Percentiles rank a stretch among this genome's conserved stretches.
Conservation (phyloP, 2,888 invertebrate genomes). For the Latheticus oryzae region DNA sequence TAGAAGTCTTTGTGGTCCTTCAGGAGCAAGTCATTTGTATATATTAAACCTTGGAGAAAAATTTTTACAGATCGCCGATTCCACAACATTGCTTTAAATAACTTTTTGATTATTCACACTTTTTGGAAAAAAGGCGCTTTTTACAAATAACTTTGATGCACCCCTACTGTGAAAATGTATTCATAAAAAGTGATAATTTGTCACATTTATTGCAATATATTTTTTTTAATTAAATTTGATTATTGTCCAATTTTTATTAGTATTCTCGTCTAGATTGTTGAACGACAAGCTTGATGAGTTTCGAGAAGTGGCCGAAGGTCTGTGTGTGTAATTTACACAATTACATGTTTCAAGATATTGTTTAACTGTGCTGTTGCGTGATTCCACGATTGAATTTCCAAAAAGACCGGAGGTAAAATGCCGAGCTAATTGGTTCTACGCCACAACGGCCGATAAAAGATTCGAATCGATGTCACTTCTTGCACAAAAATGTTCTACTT, state of each 20-base stretch:
- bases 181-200: too few relatives aligned
- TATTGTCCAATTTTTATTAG: too few relatives aligned
- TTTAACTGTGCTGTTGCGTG: constrained; percentile 37
- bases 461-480: constrained; percentile 25
- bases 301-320: constrained; percentile 29
- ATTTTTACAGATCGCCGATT: constrained; percentile 19
- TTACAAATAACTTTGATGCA: too few relatives aligned
- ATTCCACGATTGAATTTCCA: constrained; percentile 28
- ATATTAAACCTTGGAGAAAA: constrained; percentile 22
- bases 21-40: constrained; percentile 33
- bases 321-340: constrained; percentile 28
- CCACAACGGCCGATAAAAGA: constrained; percentile 17
- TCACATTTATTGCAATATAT: too few relatives aligned
- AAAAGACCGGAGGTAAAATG: constrained; percentile 36
- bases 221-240: constrained; percentile 7
- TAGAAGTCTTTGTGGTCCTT: constrained; percentile 30
- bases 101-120: too few relatives aligned
- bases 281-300: constrained; percentile 30
- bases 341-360: constrained; percentile 33
- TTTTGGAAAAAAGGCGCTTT: too few relatives aligned
- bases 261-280: constrained; percentile 10
- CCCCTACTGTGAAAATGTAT: too few relatives aligned
- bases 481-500: constrained; percentile 25
- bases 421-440: constrained; percentile 28
- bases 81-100: too few relatives aligned